These are phyloP conservation scores for Pocota personata DNA, from an alignment of 2,888 invertebrate genomes.

Conservation along the genomic window DNA sequence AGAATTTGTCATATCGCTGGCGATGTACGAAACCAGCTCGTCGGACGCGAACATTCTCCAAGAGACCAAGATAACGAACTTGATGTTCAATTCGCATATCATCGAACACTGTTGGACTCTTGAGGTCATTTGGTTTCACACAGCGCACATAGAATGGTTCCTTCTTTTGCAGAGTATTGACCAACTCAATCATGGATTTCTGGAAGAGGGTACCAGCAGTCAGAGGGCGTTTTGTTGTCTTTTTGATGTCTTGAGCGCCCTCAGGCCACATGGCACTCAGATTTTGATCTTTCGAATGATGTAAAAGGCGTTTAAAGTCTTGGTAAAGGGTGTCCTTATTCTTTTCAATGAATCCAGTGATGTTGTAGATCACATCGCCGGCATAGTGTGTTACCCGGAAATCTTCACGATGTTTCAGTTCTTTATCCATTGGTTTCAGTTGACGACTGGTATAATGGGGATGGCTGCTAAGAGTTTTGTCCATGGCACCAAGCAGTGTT, in stretches of 20 bases:
- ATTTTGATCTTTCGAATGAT: slow-evolving; percentile 90
- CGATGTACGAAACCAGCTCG: slow-evolving; percentile 99
- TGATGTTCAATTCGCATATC: slow-evolving; percentile 86
- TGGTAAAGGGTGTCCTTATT: slow-evolving; percentile 98
- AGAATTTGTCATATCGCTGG: slow-evolving; percentile 95
- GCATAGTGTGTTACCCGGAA: slow-evolving; percentile 97
- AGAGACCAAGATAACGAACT: slow-evolving; percentile 91
- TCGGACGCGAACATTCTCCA: slow-evolving; percentile 97
- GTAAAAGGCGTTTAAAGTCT: slow-evolving; percentile 96
- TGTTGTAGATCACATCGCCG: slow-evolving; percentile 96
- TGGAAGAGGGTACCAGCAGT: slow-evolving; percentile 98
- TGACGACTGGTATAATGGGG: slow-evolving; percentile 95
- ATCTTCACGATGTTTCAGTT: slow-evolving; percentile 89
- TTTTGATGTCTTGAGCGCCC: slow-evolving; percentile 93
- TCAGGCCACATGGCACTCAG: slow-evolving; percentile 98
- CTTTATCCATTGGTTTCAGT: slow-evolving; percentile 91
- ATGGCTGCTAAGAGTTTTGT: slow-evolving; percentile 92
- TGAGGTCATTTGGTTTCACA: slow-evolving; percentile 98
- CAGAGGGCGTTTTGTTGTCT: slow-evolving; percentile 96
- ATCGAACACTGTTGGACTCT: slow-evolving; percentile 93
- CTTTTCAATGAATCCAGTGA: slow-evolving; percentile 97
- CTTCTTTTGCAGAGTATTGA: slow-evolving; percentile 93
- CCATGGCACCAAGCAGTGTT: slow-evolving; percentile 96
- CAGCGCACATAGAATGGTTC: slow-evolving; percentile 99
- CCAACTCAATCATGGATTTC: slow-evolving; percentile 95